Conservation (phyloP, 2,888 invertebrate genomes). For the Hoplodrina ambigua region DNA sequence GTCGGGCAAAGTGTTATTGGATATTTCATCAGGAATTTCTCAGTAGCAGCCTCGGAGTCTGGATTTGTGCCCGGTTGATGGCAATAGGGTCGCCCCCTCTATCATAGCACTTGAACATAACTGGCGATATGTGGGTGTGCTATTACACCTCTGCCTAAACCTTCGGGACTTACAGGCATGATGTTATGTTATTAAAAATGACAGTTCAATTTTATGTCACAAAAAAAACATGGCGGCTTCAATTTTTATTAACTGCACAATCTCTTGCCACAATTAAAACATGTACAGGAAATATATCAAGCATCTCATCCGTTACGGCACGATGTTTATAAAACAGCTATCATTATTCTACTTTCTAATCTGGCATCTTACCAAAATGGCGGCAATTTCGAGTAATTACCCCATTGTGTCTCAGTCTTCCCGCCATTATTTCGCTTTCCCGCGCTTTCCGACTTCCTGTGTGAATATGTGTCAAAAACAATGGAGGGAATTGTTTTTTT, state of each 20-base stretch:
- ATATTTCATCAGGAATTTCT: too few species aligned
- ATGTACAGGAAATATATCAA: constrained; percentile 36
- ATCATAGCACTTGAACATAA: too few species aligned
- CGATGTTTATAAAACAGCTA: constrained; percentile 37
- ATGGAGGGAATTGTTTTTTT: constrained; percentile 60
- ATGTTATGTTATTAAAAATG: too few species aligned
- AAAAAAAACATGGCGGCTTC: constrained; percentile 15
- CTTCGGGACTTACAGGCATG: too few species aligned
- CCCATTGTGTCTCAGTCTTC: constrained; percentile 59
- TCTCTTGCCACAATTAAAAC: constrained; percentile 10
- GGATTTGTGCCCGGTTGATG: too few species aligned
- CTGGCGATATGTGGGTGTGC: too few species aligned
- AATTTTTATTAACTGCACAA: background rate
- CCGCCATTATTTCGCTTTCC: constrained; percentile 66
- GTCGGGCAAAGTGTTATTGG: too few species aligned
- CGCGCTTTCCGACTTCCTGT: constrained; percentile 65
- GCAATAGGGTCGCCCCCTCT: too few species aligned
- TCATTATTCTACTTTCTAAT: constrained; percentile 62
- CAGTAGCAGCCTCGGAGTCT: too few species aligned
- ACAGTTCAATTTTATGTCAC: too few species aligned
- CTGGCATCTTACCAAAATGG: constrained; percentile 61
- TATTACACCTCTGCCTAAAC: too few species aligned
- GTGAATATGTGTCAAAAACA: constrained; percentile 62
- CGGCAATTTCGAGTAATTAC: constrained; percentile 60
- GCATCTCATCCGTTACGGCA: constrained; percentile 25